Conservation (phyloP, 1,140 invertebrate species). For the Meteorus sp. region DNA sequence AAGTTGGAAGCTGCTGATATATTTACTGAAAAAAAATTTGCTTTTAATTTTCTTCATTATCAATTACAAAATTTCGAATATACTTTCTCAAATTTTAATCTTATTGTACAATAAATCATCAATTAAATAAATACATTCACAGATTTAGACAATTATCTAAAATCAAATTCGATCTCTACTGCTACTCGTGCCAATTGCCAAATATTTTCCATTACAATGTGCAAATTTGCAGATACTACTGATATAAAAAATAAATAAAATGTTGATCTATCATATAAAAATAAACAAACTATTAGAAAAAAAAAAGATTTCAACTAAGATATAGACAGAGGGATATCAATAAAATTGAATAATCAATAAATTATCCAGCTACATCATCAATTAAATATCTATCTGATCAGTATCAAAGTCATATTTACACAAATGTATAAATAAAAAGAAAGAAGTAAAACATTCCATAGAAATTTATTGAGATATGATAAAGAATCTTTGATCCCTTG, state of each 20-base stretch:
- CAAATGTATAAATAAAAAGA: no score
- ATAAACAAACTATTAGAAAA: conserved; percentile 5
- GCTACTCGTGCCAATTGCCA: conserved; percentile 22
- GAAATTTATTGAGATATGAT: neutral
- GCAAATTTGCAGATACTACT: conserved; percentile 15
- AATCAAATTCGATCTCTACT: neutral
- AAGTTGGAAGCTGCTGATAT: no score
- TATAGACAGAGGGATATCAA: neutral
- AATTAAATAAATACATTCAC: neutral
- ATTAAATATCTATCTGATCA: no score
- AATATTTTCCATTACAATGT: conserved; percentile 7
- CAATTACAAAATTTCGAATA: no score
- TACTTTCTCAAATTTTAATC: no score
- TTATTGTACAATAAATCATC: neutral
- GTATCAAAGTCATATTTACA: no score
- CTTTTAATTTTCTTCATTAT: no score
- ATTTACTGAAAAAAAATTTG: no score
- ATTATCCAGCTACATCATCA: neutral
- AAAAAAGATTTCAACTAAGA: neutral
- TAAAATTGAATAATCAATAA: conserved; percentile 4
- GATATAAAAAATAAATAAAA: neutral
- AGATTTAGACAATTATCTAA: neutral
- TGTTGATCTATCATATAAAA: neutral
- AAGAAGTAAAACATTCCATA: neutral
- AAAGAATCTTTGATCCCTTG: neutral